Conservation (phyloP, 2,113 vertebrate genomes). For the Callaeas wilsoni region DNA sequence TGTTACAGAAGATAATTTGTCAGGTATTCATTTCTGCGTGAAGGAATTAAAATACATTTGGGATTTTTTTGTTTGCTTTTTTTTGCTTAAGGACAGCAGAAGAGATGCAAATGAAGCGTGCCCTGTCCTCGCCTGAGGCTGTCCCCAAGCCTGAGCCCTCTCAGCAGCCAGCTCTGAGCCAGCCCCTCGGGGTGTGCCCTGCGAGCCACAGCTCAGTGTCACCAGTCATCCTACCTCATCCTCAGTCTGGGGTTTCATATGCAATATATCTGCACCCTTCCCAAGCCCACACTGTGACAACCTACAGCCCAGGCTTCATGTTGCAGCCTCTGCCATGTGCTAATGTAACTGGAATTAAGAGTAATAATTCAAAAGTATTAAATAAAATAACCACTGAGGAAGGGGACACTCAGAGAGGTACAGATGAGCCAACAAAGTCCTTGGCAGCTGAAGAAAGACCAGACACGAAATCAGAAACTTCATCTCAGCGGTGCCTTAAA, state of each 20-base stretch:
- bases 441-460: conserved; percentile 1
- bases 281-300: conserved; percentile 68
- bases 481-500: conserved; percentile 68
- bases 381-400: neutral
- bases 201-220: conserved; percentile 67
- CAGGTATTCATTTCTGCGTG: neutral
- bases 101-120: conserved; percentile 14
- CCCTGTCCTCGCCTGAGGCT: neutral
- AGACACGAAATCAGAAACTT: conserved; percentile 20
- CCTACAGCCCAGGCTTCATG: conserved; percentile 73
- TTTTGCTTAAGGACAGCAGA: conserved; percentile 64
- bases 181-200: conserved; percentile 63
- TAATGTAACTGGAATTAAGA: conserved; percentile 52
- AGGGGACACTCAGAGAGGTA: neutral
- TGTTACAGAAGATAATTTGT: neutral
- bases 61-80: neutral
- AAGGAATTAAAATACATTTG: neutral
- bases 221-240: conserved; percentile 79
- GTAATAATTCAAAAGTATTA: neutral
- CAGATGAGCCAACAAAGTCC: neutral
- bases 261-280: conserved; percentile 83
- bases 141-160: conserved; percentile 5
- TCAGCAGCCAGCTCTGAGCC: conserved; percentile 34
- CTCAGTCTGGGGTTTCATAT: conserved; percentile 71
- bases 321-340: conserved; percentile 80